These are phyloP conservation scores for Rugalucina vietnamica DNA, from an alignment of 2,888 invertebrate genomes.

Conservation along the genomic window DNA sequence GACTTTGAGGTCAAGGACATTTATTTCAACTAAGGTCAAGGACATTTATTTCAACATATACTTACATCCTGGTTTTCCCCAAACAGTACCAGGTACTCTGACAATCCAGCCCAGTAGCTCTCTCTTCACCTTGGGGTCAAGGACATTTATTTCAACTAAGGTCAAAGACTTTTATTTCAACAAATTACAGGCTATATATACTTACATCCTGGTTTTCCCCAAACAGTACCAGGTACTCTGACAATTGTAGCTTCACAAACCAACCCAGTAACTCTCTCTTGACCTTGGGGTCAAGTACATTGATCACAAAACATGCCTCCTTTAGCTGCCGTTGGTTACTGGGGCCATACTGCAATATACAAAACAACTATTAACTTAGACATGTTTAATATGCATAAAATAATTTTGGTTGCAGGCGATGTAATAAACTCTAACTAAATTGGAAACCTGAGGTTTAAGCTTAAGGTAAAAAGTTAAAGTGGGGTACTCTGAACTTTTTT, in stretches of 20 bases:
- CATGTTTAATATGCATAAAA: too few relatives aligned
- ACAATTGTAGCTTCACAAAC: slow-evolving; percentile 93
- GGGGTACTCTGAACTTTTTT: too few relatives aligned
- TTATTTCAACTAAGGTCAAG: too few relatives aligned
- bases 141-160: slow-evolving; percentile 92
- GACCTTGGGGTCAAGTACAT: slow-evolving; percentile 94
- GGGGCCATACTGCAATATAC: slow-evolving; percentile 83
- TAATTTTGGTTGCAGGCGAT: too few relatives aligned
- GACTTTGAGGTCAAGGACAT: slow-evolving; percentile 94
- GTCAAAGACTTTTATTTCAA: too few relatives aligned
- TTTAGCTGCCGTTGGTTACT: slow-evolving; percentile 87
- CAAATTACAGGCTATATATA: slow-evolving; percentile 24
- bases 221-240: slow-evolving; percentile 97
- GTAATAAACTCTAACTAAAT: too few relatives aligned
- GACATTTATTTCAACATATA: slow-evolving; percentile 26
- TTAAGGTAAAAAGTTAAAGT: too few relatives aligned
- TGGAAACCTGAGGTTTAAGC: too few relatives aligned
- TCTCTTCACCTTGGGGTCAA: slow-evolving; percentile 93
- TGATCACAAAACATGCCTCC: slow-evolving; percentile 89
- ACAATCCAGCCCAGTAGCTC: slow-evolving; percentile 96
- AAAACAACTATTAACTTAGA: too few relatives aligned
- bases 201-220: slow-evolving; percentile 95
- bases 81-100: slow-evolving; percentile 97
- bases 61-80: slow-evolving; percentile 95
- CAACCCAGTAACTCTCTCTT: slow-evolving; percentile 94